Evolutionary conservation across 2,113 vertebrate genomes (phyloP).

Genomic region (Trachemys scripta): DNA sequence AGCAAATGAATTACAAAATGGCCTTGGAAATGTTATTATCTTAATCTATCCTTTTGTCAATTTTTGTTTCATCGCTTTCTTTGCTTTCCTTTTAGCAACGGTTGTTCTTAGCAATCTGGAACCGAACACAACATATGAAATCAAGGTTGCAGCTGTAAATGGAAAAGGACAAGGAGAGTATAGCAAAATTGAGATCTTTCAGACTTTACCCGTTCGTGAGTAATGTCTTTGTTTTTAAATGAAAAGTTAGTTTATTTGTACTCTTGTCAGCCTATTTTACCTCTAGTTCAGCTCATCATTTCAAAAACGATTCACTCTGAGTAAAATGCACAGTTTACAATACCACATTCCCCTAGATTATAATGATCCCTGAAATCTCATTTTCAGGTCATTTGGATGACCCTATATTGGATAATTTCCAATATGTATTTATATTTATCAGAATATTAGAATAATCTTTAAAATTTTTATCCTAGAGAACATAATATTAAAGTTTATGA

Average conservation of each 20-base stretch:
- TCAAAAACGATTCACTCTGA: neutral
- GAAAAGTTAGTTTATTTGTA: neutral
- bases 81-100: constrained; percentile 80
- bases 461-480: neutral
- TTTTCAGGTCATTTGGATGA: neutral
- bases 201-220: constrained; percentile 97
- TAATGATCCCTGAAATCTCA: neutral
- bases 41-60: neutral
- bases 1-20: neutral
- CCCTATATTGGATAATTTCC: neutral
- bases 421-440: neutral
- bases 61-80: neutral
- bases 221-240: constrained; percentile 52
- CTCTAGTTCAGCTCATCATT: neutral
- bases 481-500: neutral
- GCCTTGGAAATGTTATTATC: neutral
- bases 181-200: constrained; percentile 94
- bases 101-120: constrained; percentile 93
- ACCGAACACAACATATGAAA: constrained; percentile 97
- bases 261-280: neutral
- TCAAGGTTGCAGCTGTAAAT: constrained; percentile 95
- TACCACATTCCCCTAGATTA: neutral
- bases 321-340: neutral
- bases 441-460: neutral
- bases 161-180: constrained; percentile 98